Evolutionary conservation across 2,797 vertebrate genomes (phyloP).

Genomic region (Coregonus suidteri): DNA sequence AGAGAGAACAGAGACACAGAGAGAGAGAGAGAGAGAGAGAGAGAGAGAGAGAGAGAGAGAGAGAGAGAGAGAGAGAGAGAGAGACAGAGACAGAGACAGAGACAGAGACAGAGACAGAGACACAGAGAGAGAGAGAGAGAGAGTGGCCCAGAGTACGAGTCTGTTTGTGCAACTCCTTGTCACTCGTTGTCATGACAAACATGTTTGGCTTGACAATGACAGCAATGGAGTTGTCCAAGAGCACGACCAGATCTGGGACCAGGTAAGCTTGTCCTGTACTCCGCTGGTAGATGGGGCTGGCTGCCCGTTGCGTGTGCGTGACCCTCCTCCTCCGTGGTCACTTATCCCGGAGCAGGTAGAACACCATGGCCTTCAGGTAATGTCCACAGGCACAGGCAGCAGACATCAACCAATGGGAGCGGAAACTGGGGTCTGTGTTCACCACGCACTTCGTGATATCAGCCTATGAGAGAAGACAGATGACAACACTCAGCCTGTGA

Average conservation of each 20-base stretch:
- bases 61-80: too few species aligned
- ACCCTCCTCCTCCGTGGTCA: conserved; percentile 64
- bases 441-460: conserved; percentile 94
- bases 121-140: too few species aligned
- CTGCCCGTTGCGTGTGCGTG: neutral
- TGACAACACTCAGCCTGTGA: conserved; percentile 69
- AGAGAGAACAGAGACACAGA: too few species aligned
- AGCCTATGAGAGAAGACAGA: conserved; percentile 52
- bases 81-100: too few species aligned
- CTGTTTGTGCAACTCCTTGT: neutral
- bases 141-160: neutral
- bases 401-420: conserved; percentile 89
- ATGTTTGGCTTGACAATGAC: neutral
- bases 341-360: conserved; percentile 90
- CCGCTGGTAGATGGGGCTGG: conserved; percentile 17
- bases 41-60: too few species aligned
- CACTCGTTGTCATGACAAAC: neutral
- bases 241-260: neutral
- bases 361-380: conserved; percentile 88
- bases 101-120: too few species aligned
- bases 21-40: too few species aligned
- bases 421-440: conserved; percentile 85
- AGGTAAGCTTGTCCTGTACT: neutral
- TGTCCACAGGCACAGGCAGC: conserved; percentile 84
- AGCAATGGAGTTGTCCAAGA: neutral